Conservation (phyloP, 1,140 invertebrate species). For the Halictus rubicundus region DNA sequence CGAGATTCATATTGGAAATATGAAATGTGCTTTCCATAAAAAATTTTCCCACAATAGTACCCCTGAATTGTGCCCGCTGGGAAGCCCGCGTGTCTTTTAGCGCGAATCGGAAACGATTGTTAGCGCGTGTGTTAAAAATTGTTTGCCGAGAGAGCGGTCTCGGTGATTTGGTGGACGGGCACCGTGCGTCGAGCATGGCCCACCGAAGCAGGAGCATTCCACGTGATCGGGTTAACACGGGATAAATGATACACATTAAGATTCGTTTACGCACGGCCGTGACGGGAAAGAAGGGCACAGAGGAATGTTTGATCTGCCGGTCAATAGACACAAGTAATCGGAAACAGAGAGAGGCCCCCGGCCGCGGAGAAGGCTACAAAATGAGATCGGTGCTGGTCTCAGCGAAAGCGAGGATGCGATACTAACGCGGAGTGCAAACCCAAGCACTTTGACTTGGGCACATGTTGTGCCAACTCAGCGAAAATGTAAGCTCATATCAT, state of each 20-base stretch:
- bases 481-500: conserved; percentile 76
- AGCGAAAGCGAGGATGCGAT: conserved; percentile 74
- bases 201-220: conserved; percentile 19
- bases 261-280: conserved; percentile 53
- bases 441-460: conserved; percentile 79
- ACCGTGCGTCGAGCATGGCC: neutral
- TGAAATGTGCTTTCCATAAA: no score
- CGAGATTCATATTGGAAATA: no score
- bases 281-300: conserved; percentile 11
- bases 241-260: conserved; percentile 46
- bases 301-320: conserved; percentile 36
- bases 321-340: conserved; percentile 59
- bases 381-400: conserved; percentile 76
- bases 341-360: conserved; percentile 67
- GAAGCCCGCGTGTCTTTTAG: neutral
- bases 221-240: conserved; percentile 32
- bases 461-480: conserved; percentile 80
- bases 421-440: conserved; percentile 75
- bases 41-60: no score
- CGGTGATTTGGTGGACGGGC: conserved; percentile 15
- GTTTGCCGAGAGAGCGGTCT: neutral
- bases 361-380: conserved; percentile 71
- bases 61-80: neutral
- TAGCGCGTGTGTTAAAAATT: neutral
- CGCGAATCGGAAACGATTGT: neutral